Evolutionary conservation across 2,888 invertebrate genomes (phyloP).

Genomic region (Meiosimyza decipiens): DNA sequence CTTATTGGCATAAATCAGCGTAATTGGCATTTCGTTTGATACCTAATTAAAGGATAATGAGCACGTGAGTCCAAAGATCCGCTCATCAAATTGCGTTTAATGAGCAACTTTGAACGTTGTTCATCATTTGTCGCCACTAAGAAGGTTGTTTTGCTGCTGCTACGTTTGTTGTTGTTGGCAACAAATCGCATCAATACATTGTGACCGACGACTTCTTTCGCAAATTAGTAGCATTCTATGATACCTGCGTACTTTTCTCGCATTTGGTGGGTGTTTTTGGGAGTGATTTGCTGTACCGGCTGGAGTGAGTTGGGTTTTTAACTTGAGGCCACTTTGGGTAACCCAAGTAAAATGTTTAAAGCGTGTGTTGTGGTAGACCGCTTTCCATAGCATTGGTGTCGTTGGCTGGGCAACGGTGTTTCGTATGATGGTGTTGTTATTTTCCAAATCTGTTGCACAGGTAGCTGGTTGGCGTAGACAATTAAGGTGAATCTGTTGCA

Average conservation of each 20-base stretch:
- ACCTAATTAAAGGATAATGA: slow-evolving; percentile 37
- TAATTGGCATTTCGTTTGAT: slow-evolving; percentile 35
- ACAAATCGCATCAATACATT: slow-evolving; percentile 41
- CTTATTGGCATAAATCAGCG: slow-evolving; percentile 28
- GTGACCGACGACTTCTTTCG: no score
- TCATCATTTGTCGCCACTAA: background rate
- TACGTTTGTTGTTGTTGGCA: slow-evolving; percentile 32
- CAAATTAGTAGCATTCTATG: slow-evolving; percentile 40
- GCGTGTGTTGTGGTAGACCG: slow-evolving; percentile 28
- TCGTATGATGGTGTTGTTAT: background rate
- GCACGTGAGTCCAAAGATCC: slow-evolving; percentile 14
- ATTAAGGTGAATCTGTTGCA: slow-evolving; percentile 1
- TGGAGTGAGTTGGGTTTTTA: background rate
- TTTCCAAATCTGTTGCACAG: background rate
- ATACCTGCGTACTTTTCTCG: slow-evolving; percentile 35
- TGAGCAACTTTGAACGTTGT: no score
- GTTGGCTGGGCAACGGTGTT: slow-evolving; percentile 25
- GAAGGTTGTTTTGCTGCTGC: background rate
- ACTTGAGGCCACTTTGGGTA: slow-evolving; percentile 7
- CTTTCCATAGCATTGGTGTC: background rate
- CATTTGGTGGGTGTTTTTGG: background rate
- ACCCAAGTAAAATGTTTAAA: background rate
- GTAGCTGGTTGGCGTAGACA: slow-evolving; percentile 12
- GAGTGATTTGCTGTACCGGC: no score
- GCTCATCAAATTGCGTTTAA: no score